Conservation (phyloP, 2,888 invertebrate species). For the Phyllotreta striolata region DNA sequence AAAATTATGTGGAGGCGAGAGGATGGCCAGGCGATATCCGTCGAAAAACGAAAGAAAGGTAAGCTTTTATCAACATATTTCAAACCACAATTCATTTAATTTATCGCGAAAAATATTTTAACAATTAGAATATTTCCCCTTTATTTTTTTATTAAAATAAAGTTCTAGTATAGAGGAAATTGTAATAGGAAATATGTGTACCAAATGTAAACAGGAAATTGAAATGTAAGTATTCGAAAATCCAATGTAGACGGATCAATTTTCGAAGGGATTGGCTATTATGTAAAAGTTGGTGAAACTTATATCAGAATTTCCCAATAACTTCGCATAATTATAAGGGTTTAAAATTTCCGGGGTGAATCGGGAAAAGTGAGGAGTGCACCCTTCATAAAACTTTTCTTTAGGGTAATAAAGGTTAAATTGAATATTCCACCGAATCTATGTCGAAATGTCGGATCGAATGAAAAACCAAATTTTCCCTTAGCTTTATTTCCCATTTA, state of each 20-base stretch:
- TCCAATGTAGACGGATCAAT: neutral
- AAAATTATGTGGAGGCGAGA: slow-evolving; percentile 94
- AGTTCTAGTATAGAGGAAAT: no score
- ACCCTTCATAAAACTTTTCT: slow-evolving; percentile 25
- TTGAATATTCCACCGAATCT: slow-evolving; percentile 25
- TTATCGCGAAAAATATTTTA: no score
- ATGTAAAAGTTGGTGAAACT: slow-evolving; percentile 17
- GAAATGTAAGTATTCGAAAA: neutral
- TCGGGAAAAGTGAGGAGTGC: slow-evolving; percentile 7
- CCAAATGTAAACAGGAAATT: no score
- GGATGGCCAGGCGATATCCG: slow-evolving; percentile 85
- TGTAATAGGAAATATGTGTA: no score
- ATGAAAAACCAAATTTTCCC: slow-evolving; percentile 23
- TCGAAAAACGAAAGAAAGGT: slow-evolving; percentile 90
- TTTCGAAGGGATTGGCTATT: slow-evolving; percentile 8
- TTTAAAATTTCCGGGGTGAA: slow-evolving; percentile 17
- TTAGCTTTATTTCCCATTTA: slow-evolving; percentile 23
- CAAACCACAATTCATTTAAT: neutral
- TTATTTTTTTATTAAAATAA: no score
- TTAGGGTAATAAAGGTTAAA: slow-evolving; percentile 26
- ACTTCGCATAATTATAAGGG: slow-evolving; percentile 21
- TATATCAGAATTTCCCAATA: slow-evolving; percentile 25
- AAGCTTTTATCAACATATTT: slow-evolving; percentile 45
- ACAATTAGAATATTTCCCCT: no score
- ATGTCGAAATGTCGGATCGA: slow-evolving; percentile 22